Base-by-base conservation (phyloP, 2,113 vertebrate species). In the Pavo muticus region DNA sequence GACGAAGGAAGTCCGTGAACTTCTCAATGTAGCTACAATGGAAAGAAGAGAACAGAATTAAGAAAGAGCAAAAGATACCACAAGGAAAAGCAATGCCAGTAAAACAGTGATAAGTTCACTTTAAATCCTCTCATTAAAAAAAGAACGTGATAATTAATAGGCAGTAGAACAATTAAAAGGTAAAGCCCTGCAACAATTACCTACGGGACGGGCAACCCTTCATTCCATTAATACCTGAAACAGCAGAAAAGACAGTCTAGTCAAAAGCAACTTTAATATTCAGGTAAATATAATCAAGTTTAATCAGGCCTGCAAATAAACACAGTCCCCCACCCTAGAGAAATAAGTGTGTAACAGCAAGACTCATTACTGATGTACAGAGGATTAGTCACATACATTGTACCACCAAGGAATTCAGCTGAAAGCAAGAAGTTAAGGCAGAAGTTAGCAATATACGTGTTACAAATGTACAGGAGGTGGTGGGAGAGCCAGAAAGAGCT, bases 1-100 rank as follows among this genome's bases (percentile, higher is more conserved):
- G 99, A 45, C 99, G 98, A 64, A 99, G 98, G 84, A 99, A 99
- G 92, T 99, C 99, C 4, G 99, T 99, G 94, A 99, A 99, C 98
- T 99, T 99, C 97, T 99, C 99, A 92, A 99, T 97, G 96, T 99
- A 99, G 97, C 99, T 99, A 81, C 65, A 78, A 94, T 59, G 97
- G 65, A 98, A 96, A 95, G 91, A 69, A 88, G 74, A 93, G 76
- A 87, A 84, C 68, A 60, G 32, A 80, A 19, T 35, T 64, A 20
- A 95, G 90, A 40, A 87, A 52, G 90, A 29, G 87, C 5, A 40
- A 84, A 85, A 37, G 54, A 40, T 5, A 45, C 39, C 74, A 42
- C 39, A 42, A n/a, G 16, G 61, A 20, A 83, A 93, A 76, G 78
- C 50, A 94, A 83, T 8, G 91, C 47, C 75, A 96, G 32, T 80